Conservation (phyloP, 1,140 invertebrate species). For the Cylas formicarius region DNA sequence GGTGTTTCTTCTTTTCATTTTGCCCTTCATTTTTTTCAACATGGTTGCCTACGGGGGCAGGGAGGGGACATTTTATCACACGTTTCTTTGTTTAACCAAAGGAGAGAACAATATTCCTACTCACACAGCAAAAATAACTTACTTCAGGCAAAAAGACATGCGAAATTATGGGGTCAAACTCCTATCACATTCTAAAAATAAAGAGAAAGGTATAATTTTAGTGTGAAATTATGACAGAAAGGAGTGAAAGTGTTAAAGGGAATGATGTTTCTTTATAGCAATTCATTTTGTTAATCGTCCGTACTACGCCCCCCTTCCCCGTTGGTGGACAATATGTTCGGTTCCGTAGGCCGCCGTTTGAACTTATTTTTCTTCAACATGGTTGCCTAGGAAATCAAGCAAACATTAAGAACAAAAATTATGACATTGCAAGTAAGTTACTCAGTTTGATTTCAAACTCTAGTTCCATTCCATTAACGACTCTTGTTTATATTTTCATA, state of each 20-base stretch:
- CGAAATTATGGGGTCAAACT: background rate
- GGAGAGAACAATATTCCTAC: slow-evolving; percentile 1
- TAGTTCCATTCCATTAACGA: too few relatives aligned
- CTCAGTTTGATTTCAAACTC: background rate
- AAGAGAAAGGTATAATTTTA: background rate
- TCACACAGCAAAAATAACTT: background rate
- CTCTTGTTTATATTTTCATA: too few relatives aligned
- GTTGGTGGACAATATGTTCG: slow-evolving; percentile 64
- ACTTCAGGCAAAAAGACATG: background rate
- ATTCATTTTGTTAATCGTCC: slow-evolving; percentile 41
- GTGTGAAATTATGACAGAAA: background rate
- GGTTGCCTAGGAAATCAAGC: slow-evolving; percentile 11
- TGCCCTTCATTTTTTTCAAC: slow-evolving; percentile 86
- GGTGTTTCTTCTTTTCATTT: slow-evolving; percentile 90
- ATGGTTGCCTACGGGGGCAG: slow-evolving; percentile 67
- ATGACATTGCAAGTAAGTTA: too few relatives aligned
- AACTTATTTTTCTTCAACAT: slow-evolving; percentile 96
- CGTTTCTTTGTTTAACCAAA: too few relatives aligned
- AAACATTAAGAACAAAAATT: slow-evolving; percentile 1
- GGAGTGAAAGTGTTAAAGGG: background rate
- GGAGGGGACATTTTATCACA: slow-evolving; percentile 13
- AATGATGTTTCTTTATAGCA: slow-evolving; percentile 2
- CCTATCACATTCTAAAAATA: background rate
- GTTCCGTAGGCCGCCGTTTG: slow-evolving; percentile 82
- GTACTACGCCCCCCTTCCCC: slow-evolving; percentile 56